These are phyloP conservation scores for Halcyon chelicuti DNA, from an alignment of 2,797 vertebrate species.

Conservation along the genomic window DNA sequence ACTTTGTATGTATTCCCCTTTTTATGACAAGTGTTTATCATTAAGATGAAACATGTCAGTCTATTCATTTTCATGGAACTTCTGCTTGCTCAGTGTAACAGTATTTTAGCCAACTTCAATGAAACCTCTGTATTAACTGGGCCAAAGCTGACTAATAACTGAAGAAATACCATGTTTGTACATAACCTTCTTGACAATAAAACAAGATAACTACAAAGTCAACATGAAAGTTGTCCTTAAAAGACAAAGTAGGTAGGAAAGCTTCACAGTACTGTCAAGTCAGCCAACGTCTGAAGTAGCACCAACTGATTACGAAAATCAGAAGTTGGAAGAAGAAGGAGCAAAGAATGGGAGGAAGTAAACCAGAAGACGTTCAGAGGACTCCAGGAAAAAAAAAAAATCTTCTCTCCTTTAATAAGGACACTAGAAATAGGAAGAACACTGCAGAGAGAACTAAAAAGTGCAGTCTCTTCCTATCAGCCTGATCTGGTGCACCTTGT, in stretches of 20 bases:
- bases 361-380: background rate
- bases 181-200: background rate
- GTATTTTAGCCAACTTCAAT: background rate
- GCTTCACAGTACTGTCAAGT: background rate
- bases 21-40: background rate
- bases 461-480: background rate
- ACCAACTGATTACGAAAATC: background rate
- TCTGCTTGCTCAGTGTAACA: fast-evolving
- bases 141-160: background rate
- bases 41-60: background rate
- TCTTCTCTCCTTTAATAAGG: background rate
- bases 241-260: background rate
- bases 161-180: background rate
- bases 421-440: background rate
- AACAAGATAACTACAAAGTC: background rate
- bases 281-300: fast-evolving
- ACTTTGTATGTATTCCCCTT: background rate
- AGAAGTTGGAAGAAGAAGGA: background rate
- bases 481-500: background rate
- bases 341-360: background rate
- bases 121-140: background rate
- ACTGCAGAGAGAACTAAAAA: background rate
- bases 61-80: background rate
- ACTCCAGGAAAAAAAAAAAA: background rate
- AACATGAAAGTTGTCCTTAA: background rate